These are phyloP conservation scores for Coenobita brevimanus DNA, from an alignment of 1,140 invertebrate genomes.

Conservation along the genomic window DNA sequence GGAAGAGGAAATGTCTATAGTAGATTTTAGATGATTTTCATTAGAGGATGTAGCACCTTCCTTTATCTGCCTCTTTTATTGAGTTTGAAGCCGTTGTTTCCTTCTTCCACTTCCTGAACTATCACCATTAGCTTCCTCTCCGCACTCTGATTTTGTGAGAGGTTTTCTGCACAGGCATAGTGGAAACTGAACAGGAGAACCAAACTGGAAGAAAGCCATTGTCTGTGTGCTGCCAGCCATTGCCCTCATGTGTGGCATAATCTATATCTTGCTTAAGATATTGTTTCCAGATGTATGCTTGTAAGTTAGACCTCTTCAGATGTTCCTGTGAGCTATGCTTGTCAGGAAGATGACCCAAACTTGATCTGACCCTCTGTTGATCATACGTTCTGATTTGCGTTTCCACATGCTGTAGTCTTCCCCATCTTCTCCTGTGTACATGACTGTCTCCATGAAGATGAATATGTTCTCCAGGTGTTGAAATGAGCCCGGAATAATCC, in stretches of 20 bases:
- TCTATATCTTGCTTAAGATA: too few species aligned
- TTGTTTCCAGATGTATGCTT: too few species aligned
- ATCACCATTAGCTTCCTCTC: constrained; percentile 14
- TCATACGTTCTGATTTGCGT: constrained; percentile 13
- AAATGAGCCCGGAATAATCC: background rate
- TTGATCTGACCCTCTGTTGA: background rate
- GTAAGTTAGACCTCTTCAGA: too few species aligned
- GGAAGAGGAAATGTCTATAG: background rate
- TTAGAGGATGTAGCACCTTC: too few species aligned
- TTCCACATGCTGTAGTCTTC: constrained; percentile 15
- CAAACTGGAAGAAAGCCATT: too few species aligned
- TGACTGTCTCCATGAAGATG: constrained; percentile 18
- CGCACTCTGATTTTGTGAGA: too few species aligned
- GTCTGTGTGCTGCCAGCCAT: background rate
- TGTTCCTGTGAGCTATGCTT: constrained; percentile 14
- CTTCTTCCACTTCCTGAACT: constrained; percentile 6
- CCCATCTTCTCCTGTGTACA: background rate
- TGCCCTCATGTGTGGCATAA: background rate
- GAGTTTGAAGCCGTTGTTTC: constrained; percentile 15
- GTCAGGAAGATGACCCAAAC: too few species aligned
- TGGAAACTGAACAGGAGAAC: too few species aligned
- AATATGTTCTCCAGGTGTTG: too few species aligned
- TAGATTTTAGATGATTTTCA: background rate
- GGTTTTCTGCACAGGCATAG: background rate
- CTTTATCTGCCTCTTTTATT: too few species aligned